phyloP scores from a whole-genome alignment of 2,888 invertebrate genomes.

The Choristoneura rosaceana region DNA sequence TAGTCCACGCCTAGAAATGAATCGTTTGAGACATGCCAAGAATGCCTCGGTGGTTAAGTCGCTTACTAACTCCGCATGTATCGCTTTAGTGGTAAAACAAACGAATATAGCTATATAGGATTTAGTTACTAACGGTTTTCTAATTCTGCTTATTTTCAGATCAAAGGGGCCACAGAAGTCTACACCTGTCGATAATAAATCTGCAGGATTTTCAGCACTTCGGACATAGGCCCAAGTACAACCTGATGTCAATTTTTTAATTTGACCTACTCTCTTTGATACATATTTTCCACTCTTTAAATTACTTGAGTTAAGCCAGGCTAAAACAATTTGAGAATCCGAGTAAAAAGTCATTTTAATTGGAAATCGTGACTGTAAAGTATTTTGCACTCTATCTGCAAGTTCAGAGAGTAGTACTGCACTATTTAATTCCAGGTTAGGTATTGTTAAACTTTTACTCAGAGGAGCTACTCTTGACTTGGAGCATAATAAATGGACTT shows the following conservation, averaged over 20 bases:
- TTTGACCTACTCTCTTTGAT: background rate
- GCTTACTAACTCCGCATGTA: too few species aligned
- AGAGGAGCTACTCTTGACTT: too few species aligned
- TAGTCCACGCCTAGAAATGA: too few species aligned
- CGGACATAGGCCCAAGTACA: conserved; percentile 15
- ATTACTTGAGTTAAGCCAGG: conserved; percentile 11
- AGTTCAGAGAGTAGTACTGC: background rate
- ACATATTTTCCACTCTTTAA: background rate
- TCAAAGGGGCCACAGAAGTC: too few species aligned
- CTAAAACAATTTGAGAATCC: conserved; percentile 30
- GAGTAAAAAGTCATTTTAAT: conserved; percentile 2
- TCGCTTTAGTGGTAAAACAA: too few species aligned
- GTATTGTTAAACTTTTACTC: too few species aligned
- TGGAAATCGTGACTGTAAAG: background rate
- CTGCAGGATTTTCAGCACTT: conserved; percentile 20
- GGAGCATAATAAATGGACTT: conserved; percentile 8
- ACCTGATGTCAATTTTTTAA: background rate
- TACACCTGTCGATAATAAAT: conserved; percentile 16
- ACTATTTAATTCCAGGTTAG: too few species aligned
- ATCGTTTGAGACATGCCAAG: too few species aligned
- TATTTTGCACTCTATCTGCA: background rate
- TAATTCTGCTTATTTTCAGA: too few species aligned
- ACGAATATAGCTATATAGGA: too few species aligned
- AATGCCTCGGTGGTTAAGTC: too few species aligned
- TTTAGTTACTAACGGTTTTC: too few species aligned